These are phyloP conservation scores for Horisme vitalbata DNA, from an alignment of 2,888 invertebrate species.

Conservation along the genomic window DNA sequence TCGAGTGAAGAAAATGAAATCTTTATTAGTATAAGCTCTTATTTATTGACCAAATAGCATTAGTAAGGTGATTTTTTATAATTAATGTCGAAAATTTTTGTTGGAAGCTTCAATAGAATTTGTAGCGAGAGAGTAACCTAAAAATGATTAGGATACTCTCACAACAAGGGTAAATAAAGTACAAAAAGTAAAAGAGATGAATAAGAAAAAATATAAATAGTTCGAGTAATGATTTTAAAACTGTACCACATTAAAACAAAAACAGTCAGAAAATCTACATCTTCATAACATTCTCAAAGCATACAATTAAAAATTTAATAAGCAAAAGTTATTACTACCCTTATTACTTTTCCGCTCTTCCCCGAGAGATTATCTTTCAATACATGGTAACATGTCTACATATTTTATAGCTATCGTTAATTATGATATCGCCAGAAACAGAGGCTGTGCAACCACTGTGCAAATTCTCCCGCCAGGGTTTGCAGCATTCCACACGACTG, in stretches of 20 bases:
- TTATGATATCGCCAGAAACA: conserved; percentile 46
- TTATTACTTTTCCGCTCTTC: no score
- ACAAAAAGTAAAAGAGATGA: no score
- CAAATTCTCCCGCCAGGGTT: conserved; percentile 53
- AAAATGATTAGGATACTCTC: conserved; percentile 2
- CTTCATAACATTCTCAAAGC: no score
- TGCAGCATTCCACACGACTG: conserved; percentile 65
- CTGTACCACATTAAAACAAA: no score
- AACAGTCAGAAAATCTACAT: no score
- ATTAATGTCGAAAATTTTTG: conserved; percentile 39
- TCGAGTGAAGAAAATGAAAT: conserved; percentile 52
- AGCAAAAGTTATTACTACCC: no score
- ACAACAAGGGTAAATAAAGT: not conserved
- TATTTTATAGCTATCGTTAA: conserved; percentile 37
- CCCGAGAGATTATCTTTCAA: conserved; percentile 1
- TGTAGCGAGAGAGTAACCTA: conserved; percentile 11
- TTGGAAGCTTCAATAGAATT: conserved; percentile 26
- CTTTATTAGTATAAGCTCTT: conserved; percentile 59
- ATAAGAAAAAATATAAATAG: no score
- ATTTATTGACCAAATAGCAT: conserved; percentile 57
- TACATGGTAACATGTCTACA: conserved; percentile 4
- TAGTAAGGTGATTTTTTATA: conserved; percentile 46
- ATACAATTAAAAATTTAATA: no score
- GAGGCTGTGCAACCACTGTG: conserved; percentile 41
- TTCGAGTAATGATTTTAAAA: no score